These are phyloP conservation scores for Scomber scombrus DNA, from an alignment of 2,113 vertebrate species.

Conservation along the genomic window DNA sequence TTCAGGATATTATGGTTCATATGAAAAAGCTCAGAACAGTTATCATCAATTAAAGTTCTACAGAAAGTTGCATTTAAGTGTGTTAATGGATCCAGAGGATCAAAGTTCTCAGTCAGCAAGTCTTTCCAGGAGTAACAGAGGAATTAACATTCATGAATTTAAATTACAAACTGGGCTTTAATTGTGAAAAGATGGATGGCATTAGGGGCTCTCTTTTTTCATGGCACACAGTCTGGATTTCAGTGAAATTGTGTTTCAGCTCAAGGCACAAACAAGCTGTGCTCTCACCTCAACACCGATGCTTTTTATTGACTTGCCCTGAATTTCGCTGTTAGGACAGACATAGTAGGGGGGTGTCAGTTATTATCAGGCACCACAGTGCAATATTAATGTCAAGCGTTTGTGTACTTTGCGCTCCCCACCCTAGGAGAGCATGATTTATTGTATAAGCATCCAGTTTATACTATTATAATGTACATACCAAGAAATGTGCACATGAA, in stretches of 20 bases:
- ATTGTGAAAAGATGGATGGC: slow-evolving; percentile 44
- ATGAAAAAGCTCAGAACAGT: background rate
- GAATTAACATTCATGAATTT: slow-evolving; percentile 54
- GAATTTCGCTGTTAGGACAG: slow-evolving; percentile 14
- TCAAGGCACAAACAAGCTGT: slow-evolving; percentile 9
- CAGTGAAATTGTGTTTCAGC: slow-evolving; percentile 19
- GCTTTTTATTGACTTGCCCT: slow-evolving; percentile 38
- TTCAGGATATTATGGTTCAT: background rate
- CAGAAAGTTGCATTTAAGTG: slow-evolving; percentile 14
- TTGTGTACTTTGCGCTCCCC: background rate
- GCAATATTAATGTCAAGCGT: slow-evolving; percentile 25
- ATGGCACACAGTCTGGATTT: slow-evolving; percentile 20
- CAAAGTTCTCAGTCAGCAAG: slow-evolving; percentile 43
- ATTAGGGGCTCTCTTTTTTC: slow-evolving; percentile 15
- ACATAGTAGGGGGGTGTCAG: background rate
- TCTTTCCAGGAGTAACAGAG: slow-evolving; percentile 1
- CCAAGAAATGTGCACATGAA: background rate
- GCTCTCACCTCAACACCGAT: background rate
- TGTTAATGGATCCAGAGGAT: slow-evolving; percentile 22
- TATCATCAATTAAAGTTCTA: background rate
- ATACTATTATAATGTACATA: background rate
- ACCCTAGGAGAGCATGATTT: slow-evolving; percentile 16
- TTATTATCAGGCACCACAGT: slow-evolving; percentile 31
- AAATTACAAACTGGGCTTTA: slow-evolving; percentile 43
- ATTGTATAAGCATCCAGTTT: background rate